Base-by-base conservation (phyloP, 2,797 vertebrate genomes). In the Sebastes miniatus region DNA sequence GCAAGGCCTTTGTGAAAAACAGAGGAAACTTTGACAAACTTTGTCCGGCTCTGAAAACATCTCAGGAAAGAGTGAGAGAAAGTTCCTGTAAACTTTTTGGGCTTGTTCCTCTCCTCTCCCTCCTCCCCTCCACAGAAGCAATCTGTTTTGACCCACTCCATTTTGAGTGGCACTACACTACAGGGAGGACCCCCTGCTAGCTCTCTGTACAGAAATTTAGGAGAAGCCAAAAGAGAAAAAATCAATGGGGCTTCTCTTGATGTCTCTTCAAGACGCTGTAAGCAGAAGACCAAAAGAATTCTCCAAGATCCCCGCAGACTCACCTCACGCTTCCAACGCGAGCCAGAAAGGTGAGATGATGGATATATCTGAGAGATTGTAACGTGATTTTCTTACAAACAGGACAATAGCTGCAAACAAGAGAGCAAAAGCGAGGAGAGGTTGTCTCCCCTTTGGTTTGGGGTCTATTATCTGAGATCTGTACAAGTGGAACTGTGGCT, bases 121-220 rank as follows among this genome's bases (percentile, higher is more conserved):
- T 62, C 29, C 73, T 29, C 77, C 52, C 67, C 69, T 86, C 79
- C 36, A 71, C 88, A 91, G 77, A 91, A 94, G 87, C 92, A 91
- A 90, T 93, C 90, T 93, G 92, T 92, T 94, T 92, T 93, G 91
- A 92, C 91, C 93, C 86, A 14, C 83, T 93, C 89, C 82, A 29
- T 91, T 93, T 94, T 90, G 88, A 94, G 88, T 92, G 87, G 88
- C 87, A 90, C 92, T 85, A 89, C 91, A 88, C 83, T 92, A 93
- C 88, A 88, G 95, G 91, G 92, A 94, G 83, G 95, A 94, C 95
- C 95, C 95, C 95, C 95, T 95, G 96, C 95, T 89, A 89, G 90
- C 88, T 64, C 89, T 90, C 92, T 81, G 86, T 79, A 86, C 88
- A 88, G 76, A 91, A 83, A 93, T 94, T 90, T 92, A 93, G 88